These are phyloP conservation scores for Anolis carolinensis DNA, from an alignment of 2,113 vertebrate species.

Conservation along the genomic window DNA sequence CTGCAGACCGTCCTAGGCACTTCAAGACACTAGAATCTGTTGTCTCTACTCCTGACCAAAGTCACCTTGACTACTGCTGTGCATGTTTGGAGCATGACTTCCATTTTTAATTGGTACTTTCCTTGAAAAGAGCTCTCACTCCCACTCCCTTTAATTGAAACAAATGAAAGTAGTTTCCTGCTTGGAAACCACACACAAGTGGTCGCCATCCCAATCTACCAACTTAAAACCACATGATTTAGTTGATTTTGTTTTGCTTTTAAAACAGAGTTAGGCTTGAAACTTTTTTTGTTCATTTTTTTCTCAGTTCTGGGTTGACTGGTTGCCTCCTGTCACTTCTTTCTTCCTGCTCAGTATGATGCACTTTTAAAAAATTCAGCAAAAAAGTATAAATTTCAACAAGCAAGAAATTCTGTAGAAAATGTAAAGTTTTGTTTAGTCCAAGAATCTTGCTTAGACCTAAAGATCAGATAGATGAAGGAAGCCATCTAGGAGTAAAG, in stretches of 20 bases:
- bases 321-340: conserved; percentile 50
- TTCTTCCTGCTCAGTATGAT: conserved; percentile 41
- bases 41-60: not conserved
- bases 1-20: not conserved
- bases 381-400: conserved; percentile 47
- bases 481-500: conserved; percentile 19
- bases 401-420: conserved; percentile 58
- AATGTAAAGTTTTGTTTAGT: conserved; percentile 48
- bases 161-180: not conserved
- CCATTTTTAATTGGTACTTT: conserved; percentile 6
- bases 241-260: conserved; percentile 21
- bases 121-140: not conserved
- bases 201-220: conserved; percentile 44
- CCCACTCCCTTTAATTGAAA: not conserved
- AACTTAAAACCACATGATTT: conserved; percentile 50
- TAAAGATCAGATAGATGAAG: conserved; percentile 45
- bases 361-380: not conserved
- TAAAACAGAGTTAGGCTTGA: conserved; percentile 53
- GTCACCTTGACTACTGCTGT: conserved; percentile 13
- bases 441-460: conserved; percentile 43
- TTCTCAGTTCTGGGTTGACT: conserved; percentile 33
- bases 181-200: conserved; percentile 22
- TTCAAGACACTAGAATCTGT: not conserved
- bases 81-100: not conserved
- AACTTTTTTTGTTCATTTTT: conserved; percentile 29